These are phyloP conservation scores for Drosophila yooni DNA, from an alignment of 2,888 invertebrate genomes.

Conservation along the genomic window DNA sequence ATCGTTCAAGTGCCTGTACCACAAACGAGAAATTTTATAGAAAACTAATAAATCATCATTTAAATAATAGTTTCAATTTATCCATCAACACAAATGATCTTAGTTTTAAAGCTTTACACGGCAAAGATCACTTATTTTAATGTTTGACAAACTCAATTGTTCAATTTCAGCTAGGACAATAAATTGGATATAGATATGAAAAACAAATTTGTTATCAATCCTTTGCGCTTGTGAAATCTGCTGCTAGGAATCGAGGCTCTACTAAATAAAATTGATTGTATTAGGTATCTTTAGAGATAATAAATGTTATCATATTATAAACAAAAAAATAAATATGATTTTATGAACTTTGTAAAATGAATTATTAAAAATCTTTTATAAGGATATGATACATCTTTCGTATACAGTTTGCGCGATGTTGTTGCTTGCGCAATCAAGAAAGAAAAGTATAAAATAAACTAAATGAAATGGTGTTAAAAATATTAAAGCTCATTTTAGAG, in stretches of 20 bases:
- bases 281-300: not conserved
- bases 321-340: not conserved
- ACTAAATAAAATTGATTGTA: not conserved
- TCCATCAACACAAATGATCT: not conserved
- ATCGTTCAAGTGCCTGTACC: constrained; percentile 20
- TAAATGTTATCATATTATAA: not conserved
- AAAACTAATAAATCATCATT: not conserved
- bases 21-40: not conserved
- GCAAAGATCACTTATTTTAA: not conserved
- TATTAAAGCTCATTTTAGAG: constrained; percentile 4
- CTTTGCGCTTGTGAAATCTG: no score
- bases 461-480: not conserved
- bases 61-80: not conserved
- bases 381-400: no score
- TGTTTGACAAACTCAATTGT: not conserved
- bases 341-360: not conserved
- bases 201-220: no score
- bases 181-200: not conserved
- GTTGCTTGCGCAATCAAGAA: not conserved
- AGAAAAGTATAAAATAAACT: not conserved
- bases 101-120: not conserved
- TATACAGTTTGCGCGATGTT: fast-evolving
- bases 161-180: not conserved
- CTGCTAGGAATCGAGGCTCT: no score
- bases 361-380: not conserved